Evolutionary conservation across 2,113 vertebrate genomes (phyloP).

Genomic region (Desmodus rotundus): DNA sequence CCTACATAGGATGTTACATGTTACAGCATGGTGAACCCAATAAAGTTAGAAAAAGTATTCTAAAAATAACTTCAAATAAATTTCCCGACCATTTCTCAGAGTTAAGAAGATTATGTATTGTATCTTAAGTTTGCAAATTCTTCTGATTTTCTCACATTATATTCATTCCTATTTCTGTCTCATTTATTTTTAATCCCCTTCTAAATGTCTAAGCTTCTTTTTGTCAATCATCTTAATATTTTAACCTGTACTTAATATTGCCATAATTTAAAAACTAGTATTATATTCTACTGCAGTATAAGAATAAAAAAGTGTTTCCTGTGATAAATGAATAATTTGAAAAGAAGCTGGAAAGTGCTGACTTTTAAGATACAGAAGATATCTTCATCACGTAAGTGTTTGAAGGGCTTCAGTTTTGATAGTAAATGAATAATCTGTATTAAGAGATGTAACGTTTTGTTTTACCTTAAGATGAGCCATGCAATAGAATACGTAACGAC

Average conservation of each 20-base stretch:
- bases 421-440: background rate
- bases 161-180: background rate
- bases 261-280: background rate
- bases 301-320: background rate
- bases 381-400: background rate
- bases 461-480: background rate
- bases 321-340: background rate
- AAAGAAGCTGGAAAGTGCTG: background rate
- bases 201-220: background rate
- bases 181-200: conserved; percentile 1
- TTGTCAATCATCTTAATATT: background rate
- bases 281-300: background rate
- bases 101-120: background rate
- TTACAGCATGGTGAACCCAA: background rate
- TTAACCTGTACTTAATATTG: background rate
- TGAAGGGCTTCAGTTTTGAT: background rate
- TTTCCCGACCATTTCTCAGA: background rate
- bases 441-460: background rate
- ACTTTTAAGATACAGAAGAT: background rate
- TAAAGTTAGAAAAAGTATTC: background rate
- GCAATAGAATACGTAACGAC: background rate
- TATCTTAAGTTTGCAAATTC: background rate
- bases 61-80: background rate
- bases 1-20: background rate
- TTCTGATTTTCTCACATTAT: background rate